A percentile compares a stretch with the other conserved stretches of the same genome.
Conservation (phyloP, 2,113 vertebrate genomes). For the Sarotherodon lohbergeri region DNA sequence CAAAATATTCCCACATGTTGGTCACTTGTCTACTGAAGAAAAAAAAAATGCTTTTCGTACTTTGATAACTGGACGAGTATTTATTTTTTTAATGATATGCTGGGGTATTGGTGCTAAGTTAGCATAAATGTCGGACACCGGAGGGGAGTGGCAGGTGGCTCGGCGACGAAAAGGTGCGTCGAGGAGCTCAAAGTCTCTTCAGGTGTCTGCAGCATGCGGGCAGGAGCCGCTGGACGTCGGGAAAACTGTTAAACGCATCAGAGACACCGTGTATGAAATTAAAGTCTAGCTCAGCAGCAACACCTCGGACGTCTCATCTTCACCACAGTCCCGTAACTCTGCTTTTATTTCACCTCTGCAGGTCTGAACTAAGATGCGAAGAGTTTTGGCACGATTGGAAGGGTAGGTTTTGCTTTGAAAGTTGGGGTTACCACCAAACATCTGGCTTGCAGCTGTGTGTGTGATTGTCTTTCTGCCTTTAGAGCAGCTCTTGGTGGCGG, state of each 20-base stretch:
- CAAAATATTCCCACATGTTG: background rate
- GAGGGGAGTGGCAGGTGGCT: slow-evolving; percentile 64
- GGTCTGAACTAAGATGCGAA: slow-evolving; percentile 74
- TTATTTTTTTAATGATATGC: background rate
- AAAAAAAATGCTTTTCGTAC: background rate
- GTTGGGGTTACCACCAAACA: background rate
- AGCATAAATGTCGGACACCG: slow-evolving; percentile 40
- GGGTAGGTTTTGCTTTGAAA: slow-evolving; percentile 54
- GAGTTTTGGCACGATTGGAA: slow-evolving; percentile 75
- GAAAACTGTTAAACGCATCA: slow-evolving; percentile 47
- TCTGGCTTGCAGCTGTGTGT: background rate
- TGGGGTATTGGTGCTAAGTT: background rate
- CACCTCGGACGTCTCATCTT: background rate
- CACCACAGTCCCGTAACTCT: background rate
- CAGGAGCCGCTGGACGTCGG: slow-evolving; percentile 37
- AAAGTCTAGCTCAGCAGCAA: background rate
- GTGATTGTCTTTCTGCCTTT: background rate
- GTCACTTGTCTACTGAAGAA: background rate
- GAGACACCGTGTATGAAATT: slow-evolving; percentile 56
- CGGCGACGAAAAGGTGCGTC: slow-evolving; percentile 57
- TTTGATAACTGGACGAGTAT: background rate
- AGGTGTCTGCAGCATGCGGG: background rate
- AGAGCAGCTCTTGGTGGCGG: slow-evolving; percentile 40
- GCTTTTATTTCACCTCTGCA: slow-evolving; percentile 19
- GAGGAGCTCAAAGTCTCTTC: slow-evolving; percentile 2